Evolutionary conservation across 2,888 invertebrate genomes (phyloP).

Genomic region (Leptopilina syphax): DNA sequence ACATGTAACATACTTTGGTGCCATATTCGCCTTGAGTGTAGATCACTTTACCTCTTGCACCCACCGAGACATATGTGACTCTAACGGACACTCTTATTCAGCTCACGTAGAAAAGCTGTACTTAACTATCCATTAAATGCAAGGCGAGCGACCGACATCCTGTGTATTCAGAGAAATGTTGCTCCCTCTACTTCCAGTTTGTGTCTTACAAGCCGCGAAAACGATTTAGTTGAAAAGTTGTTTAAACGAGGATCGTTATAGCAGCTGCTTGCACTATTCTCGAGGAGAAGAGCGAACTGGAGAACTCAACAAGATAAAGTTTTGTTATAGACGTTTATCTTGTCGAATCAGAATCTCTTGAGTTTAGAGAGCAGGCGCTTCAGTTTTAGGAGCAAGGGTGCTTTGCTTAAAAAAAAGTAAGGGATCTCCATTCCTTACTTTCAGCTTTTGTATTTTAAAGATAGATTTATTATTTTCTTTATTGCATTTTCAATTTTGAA

Average conservation of each 20-base stretch:
- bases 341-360: not conserved
- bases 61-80: slow-evolving; percentile 60
- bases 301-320: slow-evolving; percentile 17
- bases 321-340: slow-evolving; percentile 28
- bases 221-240: slow-evolving; percentile 39
- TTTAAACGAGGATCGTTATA: slow-evolving; percentile 38
- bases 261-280: slow-evolving; percentile 30
- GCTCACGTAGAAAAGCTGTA: slow-evolving; percentile 71
- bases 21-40: slow-evolving; percentile 17
- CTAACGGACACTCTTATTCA: slow-evolving; percentile 62
- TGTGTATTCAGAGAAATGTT: slow-evolving; percentile 15
- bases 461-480: too few relatives aligned
- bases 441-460: too few relatives aligned
- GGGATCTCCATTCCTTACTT: not conserved
- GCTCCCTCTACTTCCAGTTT: not conserved
- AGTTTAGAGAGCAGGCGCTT: not conserved
- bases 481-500: too few relatives aligned
- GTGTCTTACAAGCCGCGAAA: slow-evolving; percentile 18
- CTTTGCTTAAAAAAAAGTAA: not conserved
- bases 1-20: not conserved
- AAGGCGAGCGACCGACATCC: slow-evolving; percentile 59
- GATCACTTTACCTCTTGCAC: slow-evolving; percentile 42
- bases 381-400: not conserved
- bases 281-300: slow-evolving; percentile 15
- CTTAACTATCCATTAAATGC: slow-evolving; percentile 75